Evolutionary conservation across 2,797 vertebrate genomes (phyloP), one percentile per base, ranked within the genome.

Genomic region (Neosilurus hyrtlii): DNA sequence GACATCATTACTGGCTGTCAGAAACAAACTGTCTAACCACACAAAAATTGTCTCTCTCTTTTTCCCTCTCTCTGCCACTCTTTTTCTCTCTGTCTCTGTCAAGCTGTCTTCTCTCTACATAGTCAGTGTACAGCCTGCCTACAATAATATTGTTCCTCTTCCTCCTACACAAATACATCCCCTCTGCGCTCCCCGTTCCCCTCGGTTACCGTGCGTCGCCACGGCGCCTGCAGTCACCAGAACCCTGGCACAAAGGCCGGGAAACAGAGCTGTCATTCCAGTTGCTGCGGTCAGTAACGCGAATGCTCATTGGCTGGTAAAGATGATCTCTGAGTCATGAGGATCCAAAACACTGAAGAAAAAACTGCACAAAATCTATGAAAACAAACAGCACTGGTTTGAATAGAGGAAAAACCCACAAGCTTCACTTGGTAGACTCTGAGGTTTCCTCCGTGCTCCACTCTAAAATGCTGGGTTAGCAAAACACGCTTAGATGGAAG

Each of bases 101-200:
- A 35, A 51, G 78, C 68, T 57, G 65, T 85, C 65, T 78, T 84
- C 66, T 63, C 71, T 76, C 82, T 59, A 66, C 87, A 80, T 73
- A 83, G 75, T 85, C 82, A 82, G 77, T 84, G 81, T 79, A 59
- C 82, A 74, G 83, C 83, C 86, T 87, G 86, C 87, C 87, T 87
- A 82, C 80, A 87, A 88, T 87, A 88, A 88, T 87, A 87, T 89
- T 90, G 91, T 88, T 90, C 9, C 85, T 87, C 79, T 77, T 80
- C 81, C 80, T 93, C 91, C 89, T 93, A 91, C 92, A 90, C 91
- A 94, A 93, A 94, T 92, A 92, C 88, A 89, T 90, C 91, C 90
- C 89, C 90, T 88, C 86, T 88, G 74, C 35, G 84, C 88, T 89
- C 79, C 88, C 86, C 52, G 73, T 83, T 92, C 91, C 92, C 93